A percentile compares a stretch with the other conserved stretches of the same genome.
These are phyloP conservation scores for Erpetoichthys calabaricus DNA, from an alignment of 2,797 vertebrate species.

Conservation along the genomic window DNA sequence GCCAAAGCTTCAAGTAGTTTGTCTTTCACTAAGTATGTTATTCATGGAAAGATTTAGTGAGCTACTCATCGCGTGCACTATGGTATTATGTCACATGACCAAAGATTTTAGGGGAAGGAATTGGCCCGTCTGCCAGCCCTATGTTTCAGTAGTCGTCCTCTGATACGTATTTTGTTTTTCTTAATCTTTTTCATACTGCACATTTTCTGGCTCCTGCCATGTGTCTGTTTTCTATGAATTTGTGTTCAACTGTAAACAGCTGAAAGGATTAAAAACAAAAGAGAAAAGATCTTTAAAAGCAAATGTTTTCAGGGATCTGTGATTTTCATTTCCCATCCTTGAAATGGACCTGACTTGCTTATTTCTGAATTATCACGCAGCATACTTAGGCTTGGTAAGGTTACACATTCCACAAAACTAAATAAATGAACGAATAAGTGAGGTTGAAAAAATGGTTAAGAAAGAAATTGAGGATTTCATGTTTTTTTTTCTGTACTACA, in stretches of 20 bases:
- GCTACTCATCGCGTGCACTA: background rate
- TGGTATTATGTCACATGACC: background rate
- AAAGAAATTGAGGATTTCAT: no score
- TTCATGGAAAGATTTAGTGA: background rate
- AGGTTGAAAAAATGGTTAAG: no score
- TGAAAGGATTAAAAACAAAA: background rate
- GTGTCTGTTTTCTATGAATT: constrained; percentile 1
- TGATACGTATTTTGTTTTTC: background rate
- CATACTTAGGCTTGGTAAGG: no score
- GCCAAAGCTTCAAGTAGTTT: no score
- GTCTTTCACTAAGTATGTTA: no score
- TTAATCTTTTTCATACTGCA: constrained; percentile 1
- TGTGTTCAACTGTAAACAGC: constrained; percentile 4
- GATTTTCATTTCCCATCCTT: no score
- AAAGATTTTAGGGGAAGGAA: background rate
- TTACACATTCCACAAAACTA: no score
- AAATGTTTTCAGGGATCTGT: no score
- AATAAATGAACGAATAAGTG: no score
- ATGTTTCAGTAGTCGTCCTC: background rate
- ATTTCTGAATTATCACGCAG: no score
- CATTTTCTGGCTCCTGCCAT: background rate
- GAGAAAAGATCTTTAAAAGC: background rate
- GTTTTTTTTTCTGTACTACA: no score
- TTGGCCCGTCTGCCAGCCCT: background rate
- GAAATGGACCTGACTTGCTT: no score